These are phyloP conservation scores for Stegastes partitus DNA, from an alignment of 2,113 vertebrate species.

Conservation along the genomic window DNA sequence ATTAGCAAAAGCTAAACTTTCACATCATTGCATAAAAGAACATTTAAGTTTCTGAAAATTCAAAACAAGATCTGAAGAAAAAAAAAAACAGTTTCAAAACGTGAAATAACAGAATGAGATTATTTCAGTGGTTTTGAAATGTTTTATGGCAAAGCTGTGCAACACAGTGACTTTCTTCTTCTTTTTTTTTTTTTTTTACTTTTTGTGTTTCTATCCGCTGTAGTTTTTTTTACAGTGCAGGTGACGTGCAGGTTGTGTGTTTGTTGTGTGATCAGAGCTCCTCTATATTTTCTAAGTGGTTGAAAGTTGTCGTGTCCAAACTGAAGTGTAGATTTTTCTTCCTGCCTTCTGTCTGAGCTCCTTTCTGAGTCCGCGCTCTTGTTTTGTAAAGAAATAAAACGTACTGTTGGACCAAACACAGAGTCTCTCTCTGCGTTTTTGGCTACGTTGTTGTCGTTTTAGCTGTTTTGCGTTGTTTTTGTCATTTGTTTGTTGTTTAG, in stretches of 20 bases:
- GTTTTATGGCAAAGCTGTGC: background rate
- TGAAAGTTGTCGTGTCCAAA: constrained; percentile 48
- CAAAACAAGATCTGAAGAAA: background rate
- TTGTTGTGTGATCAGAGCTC: constrained; percentile 52
- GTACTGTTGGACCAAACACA: constrained; percentile 14
- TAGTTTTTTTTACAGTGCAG: constrained; percentile 33
- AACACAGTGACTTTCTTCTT: background rate
- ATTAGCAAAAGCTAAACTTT: too few relatives aligned
- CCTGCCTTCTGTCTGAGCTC: constrained; percentile 51
- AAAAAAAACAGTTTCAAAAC: background rate
- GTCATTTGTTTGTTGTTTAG: background rate
- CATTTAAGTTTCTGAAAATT: background rate
- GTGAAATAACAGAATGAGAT: background rate
- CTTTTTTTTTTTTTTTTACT: background rate
- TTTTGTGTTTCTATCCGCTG: constrained; percentile 18
- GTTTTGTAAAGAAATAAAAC: constrained; percentile 65
- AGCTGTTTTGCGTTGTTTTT: background rate
- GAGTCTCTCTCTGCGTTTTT: background rate
- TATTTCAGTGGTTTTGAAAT: background rate
- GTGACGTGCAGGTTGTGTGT: constrained; percentile 39
- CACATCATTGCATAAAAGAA: background rate
- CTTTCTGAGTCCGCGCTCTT: constrained; percentile 39
- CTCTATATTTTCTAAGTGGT: constrained; percentile 58
- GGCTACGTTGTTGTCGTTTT: background rate
- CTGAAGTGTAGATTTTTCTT: constrained; percentile 45